Conservation (phyloP, 1,140 invertebrate species). For the Tetragonula clypearis region DNA sequence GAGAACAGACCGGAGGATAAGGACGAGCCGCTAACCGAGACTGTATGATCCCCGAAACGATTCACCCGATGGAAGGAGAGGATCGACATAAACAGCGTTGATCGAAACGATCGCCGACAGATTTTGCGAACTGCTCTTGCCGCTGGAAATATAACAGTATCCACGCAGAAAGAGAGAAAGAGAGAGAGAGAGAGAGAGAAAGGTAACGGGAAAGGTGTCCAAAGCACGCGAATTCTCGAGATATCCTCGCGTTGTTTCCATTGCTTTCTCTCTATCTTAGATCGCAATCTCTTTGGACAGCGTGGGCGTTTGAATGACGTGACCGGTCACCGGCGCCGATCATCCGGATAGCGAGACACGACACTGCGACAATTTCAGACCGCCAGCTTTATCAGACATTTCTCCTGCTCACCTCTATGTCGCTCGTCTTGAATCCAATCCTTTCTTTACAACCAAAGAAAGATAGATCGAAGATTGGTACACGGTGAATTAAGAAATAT, state of each 20-base stretch:
- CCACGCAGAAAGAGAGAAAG: background rate
- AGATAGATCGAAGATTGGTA: too few species aligned
- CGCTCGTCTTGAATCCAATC: constrained; percentile 1
- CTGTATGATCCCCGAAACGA: background rate
- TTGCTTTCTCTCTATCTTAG: constrained; percentile 55
- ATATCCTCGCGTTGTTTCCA: constrained; percentile 47
- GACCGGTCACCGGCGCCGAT: constrained; percentile 68
- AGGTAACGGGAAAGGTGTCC: constrained; percentile 62
- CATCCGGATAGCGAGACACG: constrained; percentile 66
- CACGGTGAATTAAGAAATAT: too few species aligned
- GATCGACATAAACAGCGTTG: constrained; percentile 47
- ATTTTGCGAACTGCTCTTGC: constrained; percentile 26
- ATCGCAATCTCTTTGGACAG: constrained; percentile 62
- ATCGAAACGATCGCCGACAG: constrained; percentile 46
- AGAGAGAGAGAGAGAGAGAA: background rate
- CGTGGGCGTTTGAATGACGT: constrained; percentile 71
- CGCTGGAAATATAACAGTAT: constrained; percentile 59
- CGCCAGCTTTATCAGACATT: constrained; percentile 53
- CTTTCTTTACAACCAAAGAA: background rate
- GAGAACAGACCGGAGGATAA: constrained; percentile 4
- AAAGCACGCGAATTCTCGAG: constrained; percentile 29
- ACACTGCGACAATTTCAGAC: constrained; percentile 64
- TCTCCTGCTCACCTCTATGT: constrained; percentile 12
- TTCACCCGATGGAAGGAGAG: background rate
- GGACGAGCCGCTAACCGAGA: constrained; percentile 32